Evolutionary conservation across 2,113 vertebrate species (phyloP), one percentile per base, ranked within the genome.

Genomic region (Synodontis membranacea): DNA sequence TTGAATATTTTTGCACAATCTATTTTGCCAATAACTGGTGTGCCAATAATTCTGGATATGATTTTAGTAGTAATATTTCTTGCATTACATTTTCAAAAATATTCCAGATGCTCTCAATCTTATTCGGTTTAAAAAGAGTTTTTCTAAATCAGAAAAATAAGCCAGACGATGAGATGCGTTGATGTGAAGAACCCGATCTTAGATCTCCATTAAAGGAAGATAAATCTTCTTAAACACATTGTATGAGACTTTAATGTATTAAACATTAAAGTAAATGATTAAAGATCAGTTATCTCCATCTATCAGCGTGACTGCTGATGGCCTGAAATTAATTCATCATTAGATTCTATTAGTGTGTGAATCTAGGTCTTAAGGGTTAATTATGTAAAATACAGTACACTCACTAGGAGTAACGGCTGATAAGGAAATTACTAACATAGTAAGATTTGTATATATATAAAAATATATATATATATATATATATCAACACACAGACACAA

Each of bases 341-440:
- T 93, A 91, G 89, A 90, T 90, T 93, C 93, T 94, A 93, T 93
- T 92, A 92, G 88, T 91, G 87, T 44, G 87, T 93, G 94, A 95
- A 95, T 94, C 88, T 93, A 93, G 93, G 93, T 93, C 94, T 93
- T 91, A 52, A 90, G 90, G 93, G 95, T 95, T 95, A 94, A 95
- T 95, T 93, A 95, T 93, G 90, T 89, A 89, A 84, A 87, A 91
- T 92, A 91, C 9, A 23, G 8, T 92, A 91, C 9, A 23, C 2
- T 19, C 31, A 66, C 6, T 42, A 19, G 68, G 21, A 42, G 9
- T 25, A 72, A 72, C 11, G 68, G 68, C 17, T 42, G 21, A 42
- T 21, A 5, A 23, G 21, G 2, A 42, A 72, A 42, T 72, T 42
- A 72, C 34, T 66, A 21, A 72, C 12, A 23, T 23, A 25, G 8